Base-by-base conservation (phyloP, 2,113 vertebrate genomes). In the Xyliphius kryptos region DNA sequence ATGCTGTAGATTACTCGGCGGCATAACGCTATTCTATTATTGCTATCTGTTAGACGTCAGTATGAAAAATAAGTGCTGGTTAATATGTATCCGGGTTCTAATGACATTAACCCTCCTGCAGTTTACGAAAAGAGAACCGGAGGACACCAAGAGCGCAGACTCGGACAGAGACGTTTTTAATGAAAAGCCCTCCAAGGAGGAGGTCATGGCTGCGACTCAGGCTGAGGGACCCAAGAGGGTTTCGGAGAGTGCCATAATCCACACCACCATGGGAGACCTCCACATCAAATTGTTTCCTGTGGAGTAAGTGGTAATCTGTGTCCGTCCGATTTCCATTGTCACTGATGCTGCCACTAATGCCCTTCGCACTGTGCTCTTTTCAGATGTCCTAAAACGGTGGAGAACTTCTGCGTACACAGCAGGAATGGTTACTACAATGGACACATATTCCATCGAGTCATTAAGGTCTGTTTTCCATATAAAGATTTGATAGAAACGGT, bases 181-280 rank as follows among this genome's bases (percentile, higher is more conserved):
- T 63, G 96, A 99, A 82, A 99, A 97, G 57, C 96, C 96, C 3
- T 98, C 95, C 26, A 99, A 99, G 82, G 96, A 99, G 75, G 96
- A 99, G 78, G 96, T 99, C 55, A 98, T 99, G 96, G 95, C 96
- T n/a, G 96, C 95, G 64, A 98, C 96, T 16, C 96, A 98, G 81
- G 95, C 96, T 6, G 96, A 99, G 81, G 96, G 96, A 19, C 94
- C 95, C 3, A 98, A 98, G 76, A 89, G 95, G 53, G 92, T 99
- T 58, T 98, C 96, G 4, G 95, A 99, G 79, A 95, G 95, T 56
- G 96, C 96, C 66, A 94, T 94, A 80, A 91, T 99, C 70, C 96
- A 99, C 76, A 98, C 95, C 71, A 95, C 93, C 77, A 97, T 98
- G 94, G 96, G 96, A 70, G 96, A 99, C 81, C 91, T 99, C 73